These are phyloP conservation scores for Melolontha melolontha DNA, from an alignment of 2,888 invertebrate species.

Conservation along the genomic window DNA sequence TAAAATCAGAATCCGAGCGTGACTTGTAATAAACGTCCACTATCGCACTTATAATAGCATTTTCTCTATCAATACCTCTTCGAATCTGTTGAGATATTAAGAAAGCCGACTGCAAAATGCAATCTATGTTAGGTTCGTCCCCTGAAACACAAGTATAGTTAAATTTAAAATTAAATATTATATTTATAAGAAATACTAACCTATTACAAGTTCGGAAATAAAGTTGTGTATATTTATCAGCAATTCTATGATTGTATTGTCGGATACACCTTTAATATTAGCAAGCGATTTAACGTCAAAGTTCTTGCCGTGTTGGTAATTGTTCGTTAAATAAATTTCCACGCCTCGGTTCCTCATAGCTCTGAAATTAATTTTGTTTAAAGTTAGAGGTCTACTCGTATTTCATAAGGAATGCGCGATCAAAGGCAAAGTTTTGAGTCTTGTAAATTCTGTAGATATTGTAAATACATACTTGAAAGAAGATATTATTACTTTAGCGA, in stretches of 20 bases:
- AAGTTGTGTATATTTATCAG: constrained; percentile 68
- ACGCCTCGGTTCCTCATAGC: constrained; percentile 99
- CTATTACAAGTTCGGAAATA: constrained; percentile 64
- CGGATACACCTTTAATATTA: constrained; percentile 64
- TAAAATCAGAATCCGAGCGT: constrained; percentile 54
- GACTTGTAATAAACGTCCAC: constrained; percentile 72
- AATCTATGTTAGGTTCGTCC: constrained; percentile 73
- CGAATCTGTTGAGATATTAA: constrained; percentile 74
- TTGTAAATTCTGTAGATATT: no score
- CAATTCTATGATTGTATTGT: constrained; percentile 51
- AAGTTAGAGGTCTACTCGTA: background rate
- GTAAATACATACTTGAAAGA: no score
- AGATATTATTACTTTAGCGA: no score
- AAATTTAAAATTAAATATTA: constrained; percentile 43
- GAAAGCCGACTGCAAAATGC: constrained; percentile 75
- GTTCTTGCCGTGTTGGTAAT: constrained; percentile 30
- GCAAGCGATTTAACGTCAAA: constrained; percentile 70
- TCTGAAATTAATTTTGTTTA: constrained; percentile 64
- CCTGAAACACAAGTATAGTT: constrained; percentile 62
- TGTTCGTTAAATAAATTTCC: constrained; percentile 79
- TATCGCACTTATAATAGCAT: constrained; percentile 72
- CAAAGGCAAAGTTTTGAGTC: no score
- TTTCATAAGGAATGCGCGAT: no score
- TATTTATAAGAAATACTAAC: constrained; percentile 54
- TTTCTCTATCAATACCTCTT: constrained; percentile 69